Percentiles rank a stretch among this genome's conserved stretches.
These are phyloP conservation scores for Magallana ariakensis DNA, from an alignment of 1,140 invertebrate species.

Conservation along the genomic window DNA sequence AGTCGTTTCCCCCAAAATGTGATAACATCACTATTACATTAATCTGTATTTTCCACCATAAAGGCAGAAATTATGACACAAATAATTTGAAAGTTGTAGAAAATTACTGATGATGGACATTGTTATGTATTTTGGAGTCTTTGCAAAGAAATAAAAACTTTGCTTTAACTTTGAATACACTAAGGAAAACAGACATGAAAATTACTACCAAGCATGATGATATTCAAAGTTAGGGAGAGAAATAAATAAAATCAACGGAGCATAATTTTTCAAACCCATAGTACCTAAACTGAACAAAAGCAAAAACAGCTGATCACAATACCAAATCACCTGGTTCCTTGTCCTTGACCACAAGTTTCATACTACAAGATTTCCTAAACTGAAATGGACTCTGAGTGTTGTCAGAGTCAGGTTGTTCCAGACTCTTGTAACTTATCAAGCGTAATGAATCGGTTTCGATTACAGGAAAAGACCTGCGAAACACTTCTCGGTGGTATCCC, in stretches of 20 bases:
- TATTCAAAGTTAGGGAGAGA: no score
- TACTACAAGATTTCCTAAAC: conserved; percentile 78
- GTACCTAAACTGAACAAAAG: conserved; percentile 39
- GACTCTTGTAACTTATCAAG: conserved; percentile 61
- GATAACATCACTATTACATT: no score
- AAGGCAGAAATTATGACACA: no score
- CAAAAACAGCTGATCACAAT: conserved; percentile 11
- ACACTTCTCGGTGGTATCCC: conserved; percentile 60
- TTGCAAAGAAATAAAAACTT: background rate
- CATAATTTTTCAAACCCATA: no score
- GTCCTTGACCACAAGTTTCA: conserved; percentile 75
- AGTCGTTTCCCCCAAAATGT: no score
- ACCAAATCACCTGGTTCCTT: conserved; percentile 73
- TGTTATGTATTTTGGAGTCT: no score
- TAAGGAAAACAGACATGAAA: conserved; percentile 9
- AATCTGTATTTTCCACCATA: no score
- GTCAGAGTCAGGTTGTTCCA: conserved; percentile 62
- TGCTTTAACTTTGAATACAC: conserved; percentile 3
- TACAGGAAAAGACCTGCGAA: conserved; percentile 70
- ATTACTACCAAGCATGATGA: background rate
- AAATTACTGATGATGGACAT: no score
- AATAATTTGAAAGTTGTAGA: no score
- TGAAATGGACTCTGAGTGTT: conserved; percentile 67
- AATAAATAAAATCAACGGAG: no score
- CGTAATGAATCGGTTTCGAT: conserved; percentile 62